Evolutionary conservation across 2,113 vertebrate genomes (phyloP), one percentile per base, ranked within the genome.

Genomic region (Anhinga anhinga): DNA sequence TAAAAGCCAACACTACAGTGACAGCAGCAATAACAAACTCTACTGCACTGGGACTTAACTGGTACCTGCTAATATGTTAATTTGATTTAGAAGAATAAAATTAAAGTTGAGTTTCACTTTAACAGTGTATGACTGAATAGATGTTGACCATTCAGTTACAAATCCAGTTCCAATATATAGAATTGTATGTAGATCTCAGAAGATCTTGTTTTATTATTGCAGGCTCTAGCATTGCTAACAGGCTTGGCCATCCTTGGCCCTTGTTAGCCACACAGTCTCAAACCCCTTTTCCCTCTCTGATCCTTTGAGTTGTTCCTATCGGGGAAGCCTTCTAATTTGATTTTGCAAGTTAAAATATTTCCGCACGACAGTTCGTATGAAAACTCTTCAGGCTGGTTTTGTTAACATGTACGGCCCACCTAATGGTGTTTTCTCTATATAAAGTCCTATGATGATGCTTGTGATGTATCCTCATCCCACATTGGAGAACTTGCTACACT

Each of bases 131-230:
- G 91, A 92, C 94, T 96, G 83, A 93, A 97, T 86, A 97, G 88
- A 56, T 95, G 58, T 90, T 97, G 92, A 89, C 90, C 93, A 91
- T 96, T 96, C 95, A 95, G 79, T 88, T 95, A 61, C 88, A 97
- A 95, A 97, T 95, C 95, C 62, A 91, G 63, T 88, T 96, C 40
- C 71, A 96, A 95, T 82, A 76, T 74, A 80, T 40, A 81, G 73
- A 84, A 72, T 91, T 95, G 93, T 96, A 88, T 40, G 17, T 77
- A 96, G 88, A 93, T 84, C 82, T 97, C 91, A 67, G 73, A 88
- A 95, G 82, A 95, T 96, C 90, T 95, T 95, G 78, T 73, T 86
- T 93, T 52, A 55, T 95, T 98, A 78, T 97, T 95, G 65, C 52
- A 81, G 40, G 38, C 38, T 88, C 30, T 85, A 7, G 53, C 32